A percentile compares a stretch with the other conserved stretches of the same genome.
Evolutionary conservation across 1,140 invertebrate species (phyloP).

Genomic region (Sitodiplosis mosellana): DNA sequence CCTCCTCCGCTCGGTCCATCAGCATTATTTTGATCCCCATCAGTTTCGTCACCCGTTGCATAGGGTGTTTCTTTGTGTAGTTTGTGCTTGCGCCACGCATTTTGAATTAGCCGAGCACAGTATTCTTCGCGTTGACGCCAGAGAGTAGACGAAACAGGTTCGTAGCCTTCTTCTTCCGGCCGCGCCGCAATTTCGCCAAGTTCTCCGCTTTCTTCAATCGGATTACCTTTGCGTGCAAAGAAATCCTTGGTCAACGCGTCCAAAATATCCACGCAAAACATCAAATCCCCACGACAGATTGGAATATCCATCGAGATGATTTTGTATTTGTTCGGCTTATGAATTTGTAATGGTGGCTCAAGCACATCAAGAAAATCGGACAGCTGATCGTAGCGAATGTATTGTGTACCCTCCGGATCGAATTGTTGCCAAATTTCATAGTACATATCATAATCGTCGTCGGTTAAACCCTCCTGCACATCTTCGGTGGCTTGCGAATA

Average conservation of each 20-base stretch:
- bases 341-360: conserved; percentile 84
- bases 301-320: conserved; percentile 97
- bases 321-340: conserved; percentile 97
- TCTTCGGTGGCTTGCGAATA: conserved; percentile 96
- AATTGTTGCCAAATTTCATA: conserved; percentile 99
- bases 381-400: conserved; percentile 82
- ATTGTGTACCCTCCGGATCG: conserved; percentile 94
- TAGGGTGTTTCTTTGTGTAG: conserved; percentile 37
- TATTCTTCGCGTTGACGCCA: conserved; percentile 92
- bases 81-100: conserved; percentile 78
- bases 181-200: conserved; percentile 55
- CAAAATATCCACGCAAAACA: conserved; percentile 95
- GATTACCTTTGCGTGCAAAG: conserved; percentile 85
- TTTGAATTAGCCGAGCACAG: conserved; percentile 85
- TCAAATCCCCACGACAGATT: conserved; percentile 89
- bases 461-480: conserved; percentile 92
- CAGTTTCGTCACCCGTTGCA: conserved; percentile 10
- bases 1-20: conserved; percentile 14
- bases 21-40: conserved; percentile 12
- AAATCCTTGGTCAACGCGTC: conserved; percentile 93
- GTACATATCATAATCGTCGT: conserved; percentile 99
- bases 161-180: conserved; percentile 72
- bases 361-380: conserved; percentile 89
- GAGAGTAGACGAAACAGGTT: conserved; percentile 79
- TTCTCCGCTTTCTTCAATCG: conserved; percentile 74